Evolutionary conservation across 2,113 vertebrate species (phyloP).

Genomic region (Psilopogon haemacephalus): DNA sequence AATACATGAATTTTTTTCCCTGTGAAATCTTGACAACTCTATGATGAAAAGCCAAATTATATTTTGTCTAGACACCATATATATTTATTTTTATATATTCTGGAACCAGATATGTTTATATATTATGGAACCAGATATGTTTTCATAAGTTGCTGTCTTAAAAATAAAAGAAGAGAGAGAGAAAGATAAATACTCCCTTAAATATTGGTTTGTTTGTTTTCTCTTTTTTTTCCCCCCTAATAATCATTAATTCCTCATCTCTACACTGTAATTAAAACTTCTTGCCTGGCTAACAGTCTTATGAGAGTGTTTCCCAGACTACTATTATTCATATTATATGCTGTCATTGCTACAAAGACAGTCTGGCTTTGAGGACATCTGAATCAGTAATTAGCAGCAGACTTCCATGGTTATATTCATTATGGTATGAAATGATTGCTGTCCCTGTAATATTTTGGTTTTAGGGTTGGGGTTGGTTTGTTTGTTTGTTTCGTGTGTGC

Average conservation of each 20-base stretch:
- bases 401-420: neutral
- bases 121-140: neutral
- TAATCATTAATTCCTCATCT: neutral
- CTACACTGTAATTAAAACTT: conserved; percentile 7
- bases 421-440: neutral
- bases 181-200: neutral
- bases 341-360: neutral
- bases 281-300: neutral
- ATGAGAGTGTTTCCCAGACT: neutral
- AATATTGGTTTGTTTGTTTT: too few species aligned
- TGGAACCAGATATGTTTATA: neutral
- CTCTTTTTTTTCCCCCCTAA: neutral
- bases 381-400: neutral
- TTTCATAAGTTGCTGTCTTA: neutral
- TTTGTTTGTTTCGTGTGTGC: neutral
- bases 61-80: neutral
- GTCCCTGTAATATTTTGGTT: neutral
- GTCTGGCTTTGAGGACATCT: neutral
- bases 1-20: neutral
- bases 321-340: neutral
- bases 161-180: neutral
- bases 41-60: neutral
- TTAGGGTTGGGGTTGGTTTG: too few species aligned
- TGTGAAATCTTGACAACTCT: neutral
- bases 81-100: neutral